A percentile compares a stretch with the other conserved stretches of the same genome.
These are phyloP conservation scores for Cygnus olor DNA, from an alignment of 2,797 vertebrate genomes.

Conservation along the genomic window DNA sequence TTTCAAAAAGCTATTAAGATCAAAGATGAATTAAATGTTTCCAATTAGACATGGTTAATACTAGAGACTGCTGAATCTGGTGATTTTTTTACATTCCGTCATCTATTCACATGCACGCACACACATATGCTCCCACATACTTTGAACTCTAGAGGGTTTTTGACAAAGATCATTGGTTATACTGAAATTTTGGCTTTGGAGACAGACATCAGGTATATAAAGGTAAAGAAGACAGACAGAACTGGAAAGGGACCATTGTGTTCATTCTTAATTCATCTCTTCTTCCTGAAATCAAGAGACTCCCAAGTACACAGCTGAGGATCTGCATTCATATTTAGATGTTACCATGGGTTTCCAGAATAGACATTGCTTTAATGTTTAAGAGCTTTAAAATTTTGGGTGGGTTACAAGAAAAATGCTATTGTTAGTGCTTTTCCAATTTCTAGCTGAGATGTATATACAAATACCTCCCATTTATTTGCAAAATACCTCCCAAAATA, in stretches of 20 bases:
- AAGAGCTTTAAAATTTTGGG: neutral
- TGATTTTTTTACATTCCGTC: neutral
- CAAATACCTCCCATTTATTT: neutral
- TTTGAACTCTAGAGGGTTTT: neutral
- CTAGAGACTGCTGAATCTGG: neutral
- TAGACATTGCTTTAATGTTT: neutral
- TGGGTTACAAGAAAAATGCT: neutral
- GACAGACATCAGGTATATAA: neutral
- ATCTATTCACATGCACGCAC: neutral
- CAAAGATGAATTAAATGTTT: slow-evolving; percentile 66
- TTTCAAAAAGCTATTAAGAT: slow-evolving; percentile 60
- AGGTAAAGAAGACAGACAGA: neutral
- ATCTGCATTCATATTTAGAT: neutral
- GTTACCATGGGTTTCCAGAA: neutral
- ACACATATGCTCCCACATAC: neutral
- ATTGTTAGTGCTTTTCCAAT: neutral
- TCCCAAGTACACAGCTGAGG: neutral
- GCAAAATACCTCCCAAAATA: neutral
- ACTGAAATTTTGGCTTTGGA: neutral
- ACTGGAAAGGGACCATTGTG: neutral
- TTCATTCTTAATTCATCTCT: neutral
- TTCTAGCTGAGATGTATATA: neutral
- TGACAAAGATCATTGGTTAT: neutral
- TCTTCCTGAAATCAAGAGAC: neutral
- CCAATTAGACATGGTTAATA: slow-evolving; percentile 38